Base-by-base conservation (phyloP, 2,888 invertebrate genomes). In the Andrena haemorrhoa region DNA sequence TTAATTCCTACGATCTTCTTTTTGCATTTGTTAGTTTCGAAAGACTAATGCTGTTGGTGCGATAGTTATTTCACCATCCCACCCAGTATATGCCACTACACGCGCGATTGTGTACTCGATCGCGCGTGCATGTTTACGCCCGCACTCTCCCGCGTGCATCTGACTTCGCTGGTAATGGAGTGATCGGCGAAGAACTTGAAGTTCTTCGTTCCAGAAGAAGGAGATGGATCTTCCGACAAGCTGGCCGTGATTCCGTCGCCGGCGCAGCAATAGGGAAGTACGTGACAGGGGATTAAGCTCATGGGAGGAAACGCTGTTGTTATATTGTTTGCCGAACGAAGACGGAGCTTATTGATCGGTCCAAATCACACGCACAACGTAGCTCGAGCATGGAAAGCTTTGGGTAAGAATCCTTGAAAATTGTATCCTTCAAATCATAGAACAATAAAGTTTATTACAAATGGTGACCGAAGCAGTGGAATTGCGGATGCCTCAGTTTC, bases 111-210 rank as follows among this genome's bases (percentile, higher is more conserved):
- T 26, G 26, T 56, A 56, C 23, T 10, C 23, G 3, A 2, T 56
- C 20, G 31, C 31, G 23, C 29, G 58, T 47, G 58, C 41, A n/a
- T 1, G 58, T 70, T 29, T 47, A 31, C 41, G 7, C 7, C 20
- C 47, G 31, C n/a, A 10, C 20, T 8, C 0, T 5, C 7, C 5
- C 47, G 47, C 58, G 1, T 64, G 47, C 41, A 63, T 63, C 63
- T 63, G 70, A 41, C 53, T 53, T 26, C 16, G 20, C 41, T 63
- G 35, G 29, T 80, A 75, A 77, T 77, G n/a, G 75, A 80, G 66
- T n/a, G 63, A 69, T 63, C 70, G 33, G 31, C 23, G 41, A 74
- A 41, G 41, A 41, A 77, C 51, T 74, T 65, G 35, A 29, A 63
- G 51, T 60, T 60, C 58, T 35, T 69, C 70, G 29, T 60, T 66